Evolutionary conservation across 2,888 invertebrate species (phyloP), one percentile per base, ranked within the genome.

Genomic region (Coelinius sp.): DNA sequence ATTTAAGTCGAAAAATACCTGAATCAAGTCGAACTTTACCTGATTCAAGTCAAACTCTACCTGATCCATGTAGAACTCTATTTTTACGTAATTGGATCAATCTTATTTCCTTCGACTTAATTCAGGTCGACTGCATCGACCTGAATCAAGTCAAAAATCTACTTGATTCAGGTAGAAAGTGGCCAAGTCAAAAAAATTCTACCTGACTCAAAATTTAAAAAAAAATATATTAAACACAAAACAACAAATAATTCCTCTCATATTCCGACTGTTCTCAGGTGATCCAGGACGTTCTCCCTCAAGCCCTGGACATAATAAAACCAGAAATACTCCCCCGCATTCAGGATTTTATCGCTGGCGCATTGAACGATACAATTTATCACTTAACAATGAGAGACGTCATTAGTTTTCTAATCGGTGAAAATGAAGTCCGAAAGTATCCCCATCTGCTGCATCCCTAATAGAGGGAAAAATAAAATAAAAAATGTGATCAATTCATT

Each of bases 291-390:
- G 69, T 86, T 24, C 79, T 81, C 8, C 86, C 86, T 2, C 78
- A 83, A 66, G 82, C 81, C n/a, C 8, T 86, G 41, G 83, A 85
- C 56, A 78, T 85, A 44, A 79, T 85, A 56, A 86, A 86, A 68
- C 86, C 86, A 8, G 85, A 85, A 56, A 75, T 86, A 69, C 70
- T 85, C 64, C 86, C 86, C 6, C 79, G 75, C 25, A 84, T 86
- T 62, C 80, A 83, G 71, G 80, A 83, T 38, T 83, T 80, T 68
- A 80, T 85, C 35, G 79, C 82, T 0, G 74, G 78, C 17, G 76
- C 77, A 67, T 81, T 78, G 20, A 85, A 85, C 75, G 82, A 82
- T 27, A 84, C 85, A 35, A 80, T 81, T 71, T 82, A 82, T 67
- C 82, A 85, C 44, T 73, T 86, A 44, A 85, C 83, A 2, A 83